Evolutionary conservation across 2,888 invertebrate species (phyloP), one percentile per base, ranked within the genome.

Genomic region (Cantharis flavilabris): DNA sequence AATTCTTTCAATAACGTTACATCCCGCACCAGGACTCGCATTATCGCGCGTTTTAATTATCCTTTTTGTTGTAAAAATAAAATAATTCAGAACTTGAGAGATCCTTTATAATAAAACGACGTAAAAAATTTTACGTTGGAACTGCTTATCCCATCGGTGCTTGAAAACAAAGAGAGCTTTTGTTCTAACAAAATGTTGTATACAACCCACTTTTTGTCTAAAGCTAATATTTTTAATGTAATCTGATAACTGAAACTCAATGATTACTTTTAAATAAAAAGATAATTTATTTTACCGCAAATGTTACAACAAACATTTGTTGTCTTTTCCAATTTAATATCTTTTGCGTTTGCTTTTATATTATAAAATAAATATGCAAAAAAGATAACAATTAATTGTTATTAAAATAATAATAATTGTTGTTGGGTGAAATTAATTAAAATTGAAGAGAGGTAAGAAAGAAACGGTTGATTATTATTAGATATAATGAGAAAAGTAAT

Each of bases 71-170:
- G 49, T 71, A 62, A 65, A 30, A 49, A 30, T 65, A 67, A 74
- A 75, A 71, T 71, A 75, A 67, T 71, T 65, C 67, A 67, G 28
- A 69, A 23, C 49, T 71, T 65, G 67, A 62, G 74, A 70, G 74
- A 74, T 74, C 75, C 67, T 75, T 75, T 70, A 75, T 65, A 71
- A 75, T 71, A 75, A 71, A 75, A 71, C 62, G 33, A 75, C 65
- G 71, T 65, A 75, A 71, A 75, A 71, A 75, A 65, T n/a, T 64
- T 65, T 67, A 75, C 65, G 71, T 13, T 23, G 65, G 49, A 26
- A 67, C 75, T 74, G 49, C 49, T 49, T 49, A 49, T 49, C 49
- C 65, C 65, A 65, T 65, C 65, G 65, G 23, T 20, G 65, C 65
- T 18, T 10, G 23, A 65, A 65, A 18, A 65, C 65, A 20, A 49